A percentile compares a stretch with the other conserved stretches of the same genome.
Evolutionary conservation across 2,113 vertebrate species (phyloP).

Genomic region (Camelus dromedarius): DNA sequence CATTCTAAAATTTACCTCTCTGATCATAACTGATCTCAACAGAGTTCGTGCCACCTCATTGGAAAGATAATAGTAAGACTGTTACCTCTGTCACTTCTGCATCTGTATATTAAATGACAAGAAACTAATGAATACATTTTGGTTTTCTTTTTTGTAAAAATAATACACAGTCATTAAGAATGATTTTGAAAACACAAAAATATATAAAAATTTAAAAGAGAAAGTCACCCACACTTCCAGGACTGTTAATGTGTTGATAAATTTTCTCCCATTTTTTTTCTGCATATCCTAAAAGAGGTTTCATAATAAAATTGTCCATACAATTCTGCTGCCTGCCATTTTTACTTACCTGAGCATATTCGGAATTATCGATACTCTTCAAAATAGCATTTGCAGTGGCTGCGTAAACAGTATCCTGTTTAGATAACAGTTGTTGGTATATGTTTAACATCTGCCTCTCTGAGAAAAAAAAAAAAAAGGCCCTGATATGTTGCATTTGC

Average conservation of each 20-base stretch:
- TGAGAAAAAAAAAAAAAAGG: background rate
- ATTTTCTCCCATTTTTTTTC: background rate
- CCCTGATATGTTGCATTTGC: background rate
- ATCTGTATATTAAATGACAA: background rate
- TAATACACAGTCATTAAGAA: background rate
- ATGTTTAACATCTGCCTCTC: background rate
- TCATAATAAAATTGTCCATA: background rate
- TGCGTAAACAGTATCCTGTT: background rate
- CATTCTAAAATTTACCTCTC: background rate
- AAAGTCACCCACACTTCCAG: background rate
- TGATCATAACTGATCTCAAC: background rate
- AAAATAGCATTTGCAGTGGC: background rate
- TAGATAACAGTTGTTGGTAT: background rate
- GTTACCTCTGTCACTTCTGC: background rate
- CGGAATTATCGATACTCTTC: background rate
- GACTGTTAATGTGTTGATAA: background rate
- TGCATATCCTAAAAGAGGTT: background rate
- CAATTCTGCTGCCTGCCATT: background rate
- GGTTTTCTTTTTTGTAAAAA: background rate
- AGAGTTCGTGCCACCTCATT: background rate
- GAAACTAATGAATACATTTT: background rate
- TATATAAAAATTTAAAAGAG: background rate
- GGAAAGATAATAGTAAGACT: background rate
- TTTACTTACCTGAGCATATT: background rate
- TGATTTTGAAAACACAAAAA: slow-evolving; percentile 31